Conservation (phyloP, 2,888 invertebrate genomes). For the Cataglyphis rosenhaueri region DNA sequence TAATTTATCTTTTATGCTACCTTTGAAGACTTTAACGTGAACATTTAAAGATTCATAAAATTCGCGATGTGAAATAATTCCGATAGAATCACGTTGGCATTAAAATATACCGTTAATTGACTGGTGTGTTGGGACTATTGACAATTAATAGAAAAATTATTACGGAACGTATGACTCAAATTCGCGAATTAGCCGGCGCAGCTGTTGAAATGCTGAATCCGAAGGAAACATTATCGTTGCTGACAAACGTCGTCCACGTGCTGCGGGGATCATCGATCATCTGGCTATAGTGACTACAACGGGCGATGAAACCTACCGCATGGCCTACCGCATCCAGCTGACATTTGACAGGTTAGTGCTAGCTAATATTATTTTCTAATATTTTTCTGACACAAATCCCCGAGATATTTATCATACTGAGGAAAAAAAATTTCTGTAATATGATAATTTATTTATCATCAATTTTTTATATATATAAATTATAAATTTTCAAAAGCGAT, state of each 20-base stretch:
- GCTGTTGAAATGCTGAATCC: constrained; percentile 1
- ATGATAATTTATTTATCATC: background rate
- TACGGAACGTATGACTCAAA: constrained; percentile 15
- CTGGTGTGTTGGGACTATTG: background rate
- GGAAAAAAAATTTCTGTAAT: background rate
- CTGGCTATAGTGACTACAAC: constrained; percentile 31
- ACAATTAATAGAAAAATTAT: background rate
- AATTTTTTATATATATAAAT: background rate
- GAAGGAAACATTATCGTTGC: background rate
- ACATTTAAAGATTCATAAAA: background rate
- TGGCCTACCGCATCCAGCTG: constrained; percentile 61
- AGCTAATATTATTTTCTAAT: background rate
- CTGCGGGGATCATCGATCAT: constrained; percentile 60
- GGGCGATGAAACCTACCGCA: constrained; percentile 56
- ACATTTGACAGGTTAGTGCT: constrained; percentile 66
- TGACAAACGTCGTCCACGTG: constrained; percentile 52
- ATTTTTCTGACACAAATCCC: background rate
- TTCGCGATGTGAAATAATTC: constrained; percentile 16
- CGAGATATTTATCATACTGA: background rate
- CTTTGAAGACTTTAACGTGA: background rate
- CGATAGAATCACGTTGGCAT: background rate
- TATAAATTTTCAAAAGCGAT: background rate
- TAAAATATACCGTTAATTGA: constrained; percentile 35
- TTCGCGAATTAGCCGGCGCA: constrained; percentile 10
- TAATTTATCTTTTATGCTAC: background rate